Percentiles rank a stretch among this genome's conserved stretches.
Conservation (phyloP, 2,797 vertebrate species). For the Acanthurus lineatus region DNA sequence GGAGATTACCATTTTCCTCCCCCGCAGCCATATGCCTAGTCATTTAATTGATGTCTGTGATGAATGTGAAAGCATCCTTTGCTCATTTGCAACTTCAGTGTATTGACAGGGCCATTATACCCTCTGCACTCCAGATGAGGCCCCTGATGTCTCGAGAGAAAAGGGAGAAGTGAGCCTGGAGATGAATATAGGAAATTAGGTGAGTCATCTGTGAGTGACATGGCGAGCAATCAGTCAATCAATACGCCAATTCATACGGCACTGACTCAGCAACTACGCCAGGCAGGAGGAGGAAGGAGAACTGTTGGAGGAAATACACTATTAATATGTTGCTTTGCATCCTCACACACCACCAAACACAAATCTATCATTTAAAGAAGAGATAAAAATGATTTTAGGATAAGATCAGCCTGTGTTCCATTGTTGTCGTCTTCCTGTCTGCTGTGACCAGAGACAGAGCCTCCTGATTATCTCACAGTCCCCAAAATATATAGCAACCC, state of each 20-base stretch:
- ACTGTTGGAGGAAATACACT: neutral
- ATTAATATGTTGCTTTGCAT: neutral
- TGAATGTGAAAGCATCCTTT: constrained; percentile 57
- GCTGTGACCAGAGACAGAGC: constrained; percentile 38
- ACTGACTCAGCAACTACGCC: constrained; percentile 68
- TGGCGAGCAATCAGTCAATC: constrained; percentile 49
- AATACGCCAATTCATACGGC: constrained; percentile 41
- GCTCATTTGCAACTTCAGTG: constrained; percentile 53
- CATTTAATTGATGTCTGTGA: constrained; percentile 53
- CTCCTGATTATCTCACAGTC: constrained; percentile 36
- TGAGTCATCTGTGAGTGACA: constrained; percentile 68
- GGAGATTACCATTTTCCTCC: constrained; percentile 67
- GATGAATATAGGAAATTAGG: constrained; percentile 41
- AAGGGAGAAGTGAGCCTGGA: constrained; percentile 43
- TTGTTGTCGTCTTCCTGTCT: constrained; percentile 24
- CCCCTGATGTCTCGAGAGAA: constrained; percentile 35
- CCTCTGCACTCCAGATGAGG: constrained; percentile 71
- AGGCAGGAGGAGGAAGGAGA: constrained; percentile 1
- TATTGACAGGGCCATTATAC: constrained; percentile 60
- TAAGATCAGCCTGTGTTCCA: neutral
- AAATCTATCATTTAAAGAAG: neutral
- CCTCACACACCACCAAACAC: neutral
- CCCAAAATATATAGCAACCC: constrained; percentile 13
- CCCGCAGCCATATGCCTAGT: constrained; percentile 63
- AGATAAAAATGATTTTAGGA: neutral